Evolutionary conservation across 2,888 invertebrate genomes (phyloP).

Genomic region (Eulithis prunata): DNA sequence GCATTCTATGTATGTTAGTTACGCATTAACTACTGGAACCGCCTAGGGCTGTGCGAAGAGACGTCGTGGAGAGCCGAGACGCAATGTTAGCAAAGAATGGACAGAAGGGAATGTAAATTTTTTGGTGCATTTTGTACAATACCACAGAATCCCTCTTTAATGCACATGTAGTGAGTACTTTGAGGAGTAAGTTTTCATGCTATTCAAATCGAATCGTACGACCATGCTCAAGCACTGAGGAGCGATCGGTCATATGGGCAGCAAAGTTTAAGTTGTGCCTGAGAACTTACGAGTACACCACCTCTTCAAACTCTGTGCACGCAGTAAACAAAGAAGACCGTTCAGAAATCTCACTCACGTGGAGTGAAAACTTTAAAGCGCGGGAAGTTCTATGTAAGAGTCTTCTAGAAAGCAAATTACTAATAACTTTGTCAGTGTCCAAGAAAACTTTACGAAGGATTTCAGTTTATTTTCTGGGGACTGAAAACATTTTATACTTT

Average conservation of each 20-base stretch:
- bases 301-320: constrained; percentile 26
- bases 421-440: constrained; percentile 60
- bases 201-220: constrained; percentile 73
- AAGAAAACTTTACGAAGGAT: constrained; percentile 53
- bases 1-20: constrained; percentile 39
- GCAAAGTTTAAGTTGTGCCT: constrained; percentile 75
- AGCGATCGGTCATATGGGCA: constrained; percentile 76
- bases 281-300: constrained; percentile 42
- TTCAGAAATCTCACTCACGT: constrained; percentile 52
- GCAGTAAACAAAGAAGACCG: constrained; percentile 43
- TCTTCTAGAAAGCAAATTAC: constrained; percentile 61
- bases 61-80: constrained; percentile 68
- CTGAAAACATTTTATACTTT: constrained; percentile 46
- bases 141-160: constrained; percentile 75
- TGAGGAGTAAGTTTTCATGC: constrained; percentile 73
- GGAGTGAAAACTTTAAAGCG: constrained; percentile 63
- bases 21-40: constrained; percentile 50
- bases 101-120: constrained; percentile 65
- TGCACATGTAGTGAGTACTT: constrained; percentile 65
- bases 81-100: constrained; percentile 74
- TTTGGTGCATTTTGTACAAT: constrained; percentile 72
- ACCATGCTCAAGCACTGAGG: constrained; percentile 79
- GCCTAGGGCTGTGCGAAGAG: constrained; percentile 66
- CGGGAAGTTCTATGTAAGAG: constrained; percentile 52
- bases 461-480: constrained; percentile 50